Conservation (phyloP, 2,113 vertebrate genomes). For the Plecturocebus donacophilus region DNA sequence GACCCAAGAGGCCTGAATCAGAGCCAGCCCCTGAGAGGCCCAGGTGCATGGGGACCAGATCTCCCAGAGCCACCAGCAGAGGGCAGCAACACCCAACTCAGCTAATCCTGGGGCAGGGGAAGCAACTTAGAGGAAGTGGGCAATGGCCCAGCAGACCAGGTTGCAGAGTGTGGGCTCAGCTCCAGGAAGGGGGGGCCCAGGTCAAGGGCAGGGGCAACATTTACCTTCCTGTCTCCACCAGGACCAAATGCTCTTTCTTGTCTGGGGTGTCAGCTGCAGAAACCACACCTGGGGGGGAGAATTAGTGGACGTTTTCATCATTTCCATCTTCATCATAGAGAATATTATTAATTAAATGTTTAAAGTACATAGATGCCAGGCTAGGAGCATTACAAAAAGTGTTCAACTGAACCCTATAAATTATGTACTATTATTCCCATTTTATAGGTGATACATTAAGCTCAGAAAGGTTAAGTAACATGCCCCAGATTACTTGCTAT, state of each 20-base stretch:
- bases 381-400: background rate
- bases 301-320: background rate
- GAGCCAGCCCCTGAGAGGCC: background rate
- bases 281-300: slow-evolving; percentile 85
- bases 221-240: slow-evolving; percentile 97
- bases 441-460: background rate
- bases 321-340: background rate
- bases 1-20: slow-evolving; percentile 66
- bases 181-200: background rate
- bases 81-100: slow-evolving; percentile 61
- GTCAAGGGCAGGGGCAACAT: slow-evolving; percentile 16
- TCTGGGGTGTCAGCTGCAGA: slow-evolving; percentile 89
- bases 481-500: slow-evolving; percentile 19
- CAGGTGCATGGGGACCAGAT: background rate
- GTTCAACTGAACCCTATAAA: background rate
- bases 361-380: background rate
- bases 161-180: background rate
- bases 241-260: slow-evolving; percentile 94
- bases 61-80: slow-evolving; percentile 59
- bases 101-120: background rate
- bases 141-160: background rate
- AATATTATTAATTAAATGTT: background rate
- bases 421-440: background rate
- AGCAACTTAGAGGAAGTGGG: slow-evolving; percentile 37
- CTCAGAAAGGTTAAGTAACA: slow-evolving; percentile 28